These are phyloP conservation scores for Ptilodon capucinus DNA, from an alignment of 2,888 invertebrate species.

Conservation along the genomic window DNA sequence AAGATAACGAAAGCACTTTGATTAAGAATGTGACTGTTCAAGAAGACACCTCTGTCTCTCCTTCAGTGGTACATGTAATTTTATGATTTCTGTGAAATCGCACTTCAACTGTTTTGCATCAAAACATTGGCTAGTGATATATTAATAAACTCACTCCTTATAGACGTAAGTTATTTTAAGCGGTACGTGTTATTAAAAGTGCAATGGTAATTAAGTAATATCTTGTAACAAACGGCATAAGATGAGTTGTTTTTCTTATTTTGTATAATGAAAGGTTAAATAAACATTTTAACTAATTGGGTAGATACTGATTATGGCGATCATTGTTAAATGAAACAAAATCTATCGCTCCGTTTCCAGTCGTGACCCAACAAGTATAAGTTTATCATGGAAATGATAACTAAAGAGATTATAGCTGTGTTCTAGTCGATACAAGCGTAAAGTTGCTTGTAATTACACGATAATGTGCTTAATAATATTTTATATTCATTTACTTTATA, in stretches of 20 bases:
- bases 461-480: slow-evolving; percentile 1
- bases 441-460: slow-evolving; percentile 15
- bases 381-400: slow-evolving; percentile 2
- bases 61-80: not conserved
- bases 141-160: slow-evolving; percentile 30
- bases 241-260: too few species aligned
- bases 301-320: not conserved
- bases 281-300: not conserved
- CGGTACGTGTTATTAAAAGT: slow-evolving; percentile 10
- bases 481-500: not conserved
- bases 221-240: too few species aligned
- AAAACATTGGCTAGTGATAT: slow-evolving; percentile 64
- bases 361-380: not conserved
- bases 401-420: slow-evolving; percentile 31
- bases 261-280: not conserved
- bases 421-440: slow-evolving; percentile 26
- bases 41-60: too few species aligned
- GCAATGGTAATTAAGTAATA: slow-evolving; percentile 12
- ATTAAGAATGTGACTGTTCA: too few species aligned
- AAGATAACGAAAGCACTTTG: too few species aligned
- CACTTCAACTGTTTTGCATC: slow-evolving; percentile 65
- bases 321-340: not conserved
- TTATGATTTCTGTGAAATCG: slow-evolving; percentile 68
- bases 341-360: not conserved
- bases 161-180: slow-evolving; percentile 6